phyloP scores from a whole-genome alignment of 2,888 invertebrate genomes.

The Cheilosia urbana region DNA sequence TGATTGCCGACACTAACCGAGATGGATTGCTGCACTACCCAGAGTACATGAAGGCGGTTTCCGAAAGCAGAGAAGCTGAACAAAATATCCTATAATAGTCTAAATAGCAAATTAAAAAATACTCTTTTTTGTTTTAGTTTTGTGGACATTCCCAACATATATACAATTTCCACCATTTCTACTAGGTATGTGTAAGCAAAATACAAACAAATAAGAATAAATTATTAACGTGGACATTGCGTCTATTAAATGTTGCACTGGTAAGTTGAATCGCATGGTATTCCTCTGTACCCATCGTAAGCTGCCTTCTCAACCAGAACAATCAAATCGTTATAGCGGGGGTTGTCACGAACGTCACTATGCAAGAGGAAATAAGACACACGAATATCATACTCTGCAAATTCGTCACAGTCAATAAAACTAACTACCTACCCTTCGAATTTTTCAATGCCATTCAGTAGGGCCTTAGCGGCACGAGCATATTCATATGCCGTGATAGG shows the following conservation, averaged over 20 bases:
- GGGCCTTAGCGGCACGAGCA: slow-evolving; percentile 90
- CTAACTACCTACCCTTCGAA: slow-evolving; percentile 86
- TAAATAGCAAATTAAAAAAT: not conserved
- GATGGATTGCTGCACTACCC: slow-evolving; percentile 95
- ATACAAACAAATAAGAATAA: slow-evolving; percentile 48
- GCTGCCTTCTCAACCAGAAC: slow-evolving; percentile 88
- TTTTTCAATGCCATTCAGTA: slow-evolving; percentile 89
- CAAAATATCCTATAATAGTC: slow-evolving; percentile 39
- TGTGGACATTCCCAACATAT: slow-evolving; percentile 38
- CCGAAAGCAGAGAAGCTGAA: slow-evolving; percentile 68
- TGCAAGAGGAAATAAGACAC: not conserved
- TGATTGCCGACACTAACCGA: slow-evolving; percentile 92
- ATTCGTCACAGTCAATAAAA: slow-evolving; percentile 5
- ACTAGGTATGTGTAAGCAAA: slow-evolving; percentile 13
- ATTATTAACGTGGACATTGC: slow-evolving; percentile 37
- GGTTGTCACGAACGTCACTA: slow-evolving; percentile 82
- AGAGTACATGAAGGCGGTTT: slow-evolving; percentile 87
- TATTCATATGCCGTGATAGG: slow-evolving; percentile 90
- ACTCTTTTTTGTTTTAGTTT: not conserved
- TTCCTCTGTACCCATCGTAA: slow-evolving; percentile 87
- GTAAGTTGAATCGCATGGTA: slow-evolving; percentile 86
- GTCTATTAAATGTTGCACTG: slow-evolving; percentile 81
- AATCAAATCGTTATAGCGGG: slow-evolving; percentile 87
- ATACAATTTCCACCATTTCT: slow-evolving; percentile 52
- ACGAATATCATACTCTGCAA: not conserved